Base-by-base conservation (phyloP, 2,888 invertebrate genomes). In the Digitonthophagus gazella region DNA sequence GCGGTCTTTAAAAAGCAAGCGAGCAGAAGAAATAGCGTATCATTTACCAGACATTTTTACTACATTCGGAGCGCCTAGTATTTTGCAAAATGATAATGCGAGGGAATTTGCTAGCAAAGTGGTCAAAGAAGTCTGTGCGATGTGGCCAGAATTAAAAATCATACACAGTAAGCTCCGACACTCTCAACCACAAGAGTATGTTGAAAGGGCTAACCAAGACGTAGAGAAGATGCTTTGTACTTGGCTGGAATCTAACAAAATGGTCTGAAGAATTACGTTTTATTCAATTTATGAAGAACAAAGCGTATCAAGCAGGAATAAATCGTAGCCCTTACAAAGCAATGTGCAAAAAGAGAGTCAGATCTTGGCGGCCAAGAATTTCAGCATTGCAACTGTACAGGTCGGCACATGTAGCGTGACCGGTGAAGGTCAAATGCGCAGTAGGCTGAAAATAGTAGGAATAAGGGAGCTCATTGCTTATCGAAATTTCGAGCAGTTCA, bases 91-190 rank as follows among this genome's bases (percentile, higher is more conserved):
- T 22, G 78, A 79, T 64, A 78, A 80, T 72, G 80, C 78, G 3
- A 66, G 77, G 55, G 79, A 80, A 71, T 81, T 82, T 74, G 71
- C 66, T 19, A 78, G 76, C 67, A 57, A 69, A 28, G 64, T 78
- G 44, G 74, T 77, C 16, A 58, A 71, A 54, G 73, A 78, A 67
- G 55, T 78, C 79, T 72, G 73, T 61, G n/a, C 1, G 4, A 73
- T 78, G 72, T 81, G 80, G 79, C 69, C 73, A 8, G 77, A 74
- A 66, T 28, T 76, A 14, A 81, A 82, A 76, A 78, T 81, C 22
- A 76, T 81, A 19, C 79, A 80, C 69, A 79, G 80, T 14, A 79
- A 81, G 74, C 78, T 78, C 8, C 67, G 79, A 28, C 78, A 81
- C 67, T 71, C 68, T 64, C 76, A 79, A 15, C 14, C 54, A 15